These are phyloP conservation scores for Drosophila quadrilineata DNA, from an alignment of 1,140 invertebrate species.

Conservation along the genomic window DNA sequence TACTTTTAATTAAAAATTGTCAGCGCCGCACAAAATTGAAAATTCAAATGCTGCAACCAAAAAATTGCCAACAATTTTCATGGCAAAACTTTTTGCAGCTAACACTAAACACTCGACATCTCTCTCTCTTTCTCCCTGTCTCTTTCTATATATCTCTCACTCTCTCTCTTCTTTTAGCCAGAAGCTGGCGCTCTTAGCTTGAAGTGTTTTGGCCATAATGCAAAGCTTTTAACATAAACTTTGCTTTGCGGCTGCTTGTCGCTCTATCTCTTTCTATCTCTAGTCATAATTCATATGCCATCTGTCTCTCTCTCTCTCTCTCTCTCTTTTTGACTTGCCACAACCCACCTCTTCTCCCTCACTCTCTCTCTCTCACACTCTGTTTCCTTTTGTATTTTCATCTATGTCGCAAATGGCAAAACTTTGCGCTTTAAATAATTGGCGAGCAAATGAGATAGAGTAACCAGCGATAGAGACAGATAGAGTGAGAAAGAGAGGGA, in stretches of 20 bases:
- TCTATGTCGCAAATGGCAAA: constrained; percentile 63
- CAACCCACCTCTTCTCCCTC: background rate
- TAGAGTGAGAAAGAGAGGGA: background rate
- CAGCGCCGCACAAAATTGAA: constrained; percentile 68
- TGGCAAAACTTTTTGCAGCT: no score
- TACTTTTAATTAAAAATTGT: constrained; percentile 76
- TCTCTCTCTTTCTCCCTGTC: constrained; percentile 9
- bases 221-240: constrained; percentile 60
- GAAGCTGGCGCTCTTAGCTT: constrained; percentile 9
- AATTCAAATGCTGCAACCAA: constrained; percentile 59
- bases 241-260: constrained; percentile 34
- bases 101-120: no score
- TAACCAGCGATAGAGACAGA: background rate
- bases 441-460: constrained; percentile 34
- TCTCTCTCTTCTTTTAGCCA: no score
- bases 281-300: no score
- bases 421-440: constrained; percentile 75
- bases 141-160: no score
- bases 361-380: background rate
- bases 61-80: constrained; percentile 53
- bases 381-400: no score
- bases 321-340: no score
- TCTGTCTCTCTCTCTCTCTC: background rate
- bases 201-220: constrained; percentile 69
- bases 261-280: background rate